Evolutionary conservation across 2,888 invertebrate species (phyloP), one percentile per base, ranked within the genome.

Genomic region (Xestia c-nigrum): DNA sequence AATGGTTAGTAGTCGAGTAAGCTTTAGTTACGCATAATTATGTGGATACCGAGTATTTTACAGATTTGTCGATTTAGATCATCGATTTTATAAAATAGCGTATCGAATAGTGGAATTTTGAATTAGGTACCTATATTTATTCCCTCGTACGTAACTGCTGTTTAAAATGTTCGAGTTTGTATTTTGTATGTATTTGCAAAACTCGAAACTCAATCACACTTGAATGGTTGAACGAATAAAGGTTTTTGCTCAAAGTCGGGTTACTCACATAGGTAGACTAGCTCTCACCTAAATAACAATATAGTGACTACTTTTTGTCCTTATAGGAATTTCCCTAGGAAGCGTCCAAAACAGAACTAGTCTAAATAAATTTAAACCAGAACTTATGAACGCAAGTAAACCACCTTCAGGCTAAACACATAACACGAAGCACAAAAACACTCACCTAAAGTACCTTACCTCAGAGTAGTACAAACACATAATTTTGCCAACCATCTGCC

Each of bases 11-110:
- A 85, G 61, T 76, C 65, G 12, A 74, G 63, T 81, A 61, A 50
- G 59, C 3, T 83, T 86, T 85, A 67, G 86, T 65, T 66, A 84
- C 78, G 78, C 76, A 76, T 84, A 86, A 84, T 86, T 86, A 72
- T 74, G 75, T 72, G 63, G 61, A 65, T 75, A 72, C 47, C 72
- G 61, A 78, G 69, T 82, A 72, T 75, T 80, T 80, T 80, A 72
- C 57, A 66, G 57, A 84, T 74, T 66, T 75, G 16, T 57, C 61
- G 66, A 80, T 72, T 65, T 68, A 79, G 74, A 84, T 65, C 70
- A 72, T 74, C 46, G 69, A 72, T 67, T 75, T n/a, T 70, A 43
- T 64, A 46, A 55, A 50, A 74, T 55, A 55, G 43, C 38, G 5
- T 68, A 46, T 63, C 73, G 59, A 83, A 57, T 74, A 63, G 19